phyloP scores from a whole-genome alignment of 2,797 vertebrate genomes.

The Helarctos malayanus region DNA sequence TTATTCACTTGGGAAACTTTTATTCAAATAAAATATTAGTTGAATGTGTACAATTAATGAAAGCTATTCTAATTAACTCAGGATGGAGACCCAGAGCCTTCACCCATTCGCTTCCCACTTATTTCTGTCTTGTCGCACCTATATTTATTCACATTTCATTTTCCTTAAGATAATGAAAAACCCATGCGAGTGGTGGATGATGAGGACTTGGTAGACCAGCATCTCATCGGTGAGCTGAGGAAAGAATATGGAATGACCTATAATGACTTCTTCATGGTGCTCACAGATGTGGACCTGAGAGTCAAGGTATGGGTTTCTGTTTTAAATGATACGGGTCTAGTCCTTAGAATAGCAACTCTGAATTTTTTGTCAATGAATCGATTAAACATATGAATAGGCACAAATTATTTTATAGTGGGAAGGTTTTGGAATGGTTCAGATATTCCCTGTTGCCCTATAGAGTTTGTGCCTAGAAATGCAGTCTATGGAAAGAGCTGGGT shows the following conservation, averaged over 20 bases:
- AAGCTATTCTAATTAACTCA: not conserved
- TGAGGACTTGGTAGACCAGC: slow-evolving; percentile 96
- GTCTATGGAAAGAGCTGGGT: not conserved
- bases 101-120: not conserved
- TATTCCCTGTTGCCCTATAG: not conserved
- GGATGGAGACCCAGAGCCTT: not conserved
- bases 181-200: slow-evolving; percentile 96
- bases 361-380: not conserved
- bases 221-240: slow-evolving; percentile 96
- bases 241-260: slow-evolving; percentile 97
- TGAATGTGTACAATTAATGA: not conserved
- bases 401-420: slow-evolving; percentile 19
- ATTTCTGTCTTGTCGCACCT: not conserved
- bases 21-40: not conserved
- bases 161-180: slow-evolving; percentile 95
- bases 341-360: not conserved
- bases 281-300: slow-evolving; percentile 96
- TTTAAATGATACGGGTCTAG: not conserved
- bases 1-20: not conserved
- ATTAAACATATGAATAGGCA: not conserved
- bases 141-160: slow-evolving; percentile 77
- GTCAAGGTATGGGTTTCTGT: slow-evolving; percentile 92
- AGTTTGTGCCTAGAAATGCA: slow-evolving; percentile 51
- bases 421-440: slow-evolving; percentile 9
- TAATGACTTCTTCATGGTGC: slow-evolving; percentile 98